A percentile compares a stretch with the other conserved stretches of the same genome.
Conservation (phyloP, 53 echinoderm and acorn worm genomes). For the Arbacia lixula region DNA sequence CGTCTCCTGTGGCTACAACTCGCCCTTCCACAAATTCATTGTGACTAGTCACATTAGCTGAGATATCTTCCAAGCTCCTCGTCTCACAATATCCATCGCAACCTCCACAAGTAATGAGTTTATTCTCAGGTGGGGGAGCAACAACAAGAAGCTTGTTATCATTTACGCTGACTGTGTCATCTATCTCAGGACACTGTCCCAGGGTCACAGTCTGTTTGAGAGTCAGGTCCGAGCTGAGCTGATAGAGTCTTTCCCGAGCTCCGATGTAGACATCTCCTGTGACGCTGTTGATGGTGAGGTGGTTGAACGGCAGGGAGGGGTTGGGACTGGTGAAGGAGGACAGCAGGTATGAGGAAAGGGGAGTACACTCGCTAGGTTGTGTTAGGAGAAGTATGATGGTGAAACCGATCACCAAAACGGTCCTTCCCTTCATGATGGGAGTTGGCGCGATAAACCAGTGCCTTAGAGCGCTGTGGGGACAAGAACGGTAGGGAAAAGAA, state of each 20-base stretch:
- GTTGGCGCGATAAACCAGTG: no score
- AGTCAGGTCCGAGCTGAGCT: conserved; percentile 19
- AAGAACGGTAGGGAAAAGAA: no score
- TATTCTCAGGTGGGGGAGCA: conserved; percentile 16
- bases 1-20: no score
- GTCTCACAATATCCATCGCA: conserved; percentile 37
- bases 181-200: not conserved
- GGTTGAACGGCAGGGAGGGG: conserved; percentile 29
- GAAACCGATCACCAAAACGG: not conserved
- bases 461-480: no score
- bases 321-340: conserved; percentile 27
- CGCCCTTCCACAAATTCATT: no score
- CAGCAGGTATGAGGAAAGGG: conserved; percentile 25
- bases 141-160: conserved; percentile 24
- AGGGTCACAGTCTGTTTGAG: not conserved
- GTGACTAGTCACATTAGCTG: not conserved
- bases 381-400: not conserved
- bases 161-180: not conserved
- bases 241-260: conserved; percentile 26
- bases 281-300: conserved; percentile 13
- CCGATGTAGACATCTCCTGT: conserved; percentile 55
- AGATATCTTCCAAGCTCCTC: conserved; percentile 30
- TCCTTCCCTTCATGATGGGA: no score
- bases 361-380: not conserved
- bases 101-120: conserved; percentile 36